Conservation (phyloP, 1,140 invertebrate species). For the Lordiphosa collinella region DNA sequence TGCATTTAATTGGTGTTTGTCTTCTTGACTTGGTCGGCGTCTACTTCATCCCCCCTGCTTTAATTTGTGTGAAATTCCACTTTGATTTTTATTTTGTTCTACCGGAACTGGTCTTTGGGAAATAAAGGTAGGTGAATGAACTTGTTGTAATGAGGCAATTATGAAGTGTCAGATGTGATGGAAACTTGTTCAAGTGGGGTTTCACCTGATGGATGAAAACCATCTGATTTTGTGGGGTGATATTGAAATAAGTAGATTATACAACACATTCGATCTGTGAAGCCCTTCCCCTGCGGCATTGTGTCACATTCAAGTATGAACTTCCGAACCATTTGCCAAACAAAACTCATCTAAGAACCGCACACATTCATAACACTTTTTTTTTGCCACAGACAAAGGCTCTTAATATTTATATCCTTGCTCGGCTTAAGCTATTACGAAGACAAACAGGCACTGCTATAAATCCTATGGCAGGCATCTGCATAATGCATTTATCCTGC, state of each 20-base stretch:
- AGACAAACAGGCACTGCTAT: conserved; percentile 54
- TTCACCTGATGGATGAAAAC: no score
- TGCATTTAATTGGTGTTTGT: conserved; percentile 74
- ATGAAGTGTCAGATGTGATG: no score
- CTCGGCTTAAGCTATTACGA: conserved; percentile 65
- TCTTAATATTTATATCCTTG: conserved; percentile 59
- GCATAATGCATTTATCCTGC: conserved; percentile 51
- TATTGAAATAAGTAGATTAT: no score
- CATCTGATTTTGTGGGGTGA: no score
- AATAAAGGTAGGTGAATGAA: no score
- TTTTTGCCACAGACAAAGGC: conserved; percentile 22
- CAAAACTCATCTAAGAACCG: not conserved
- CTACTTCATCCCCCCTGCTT: conserved; percentile 23
- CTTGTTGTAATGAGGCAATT: no score
- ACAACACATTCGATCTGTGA: no score
- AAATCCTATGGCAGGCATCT: conserved; percentile 57
- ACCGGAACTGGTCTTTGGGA: no score
- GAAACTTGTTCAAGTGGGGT: no score
- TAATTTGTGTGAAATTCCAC: conserved; percentile 67
- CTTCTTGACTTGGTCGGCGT: conserved; percentile 35
- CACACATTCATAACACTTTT: conserved; percentile 14
- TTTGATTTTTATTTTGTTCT: conserved; percentile 8
- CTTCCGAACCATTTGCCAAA: not conserved
- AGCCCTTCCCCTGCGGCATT: no score
- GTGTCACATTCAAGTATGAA: not conserved